These are phyloP conservation scores for Hippocampus abdominalis DNA, from an alignment of 2,113 vertebrate genomes.

Conservation along the genomic window DNA sequence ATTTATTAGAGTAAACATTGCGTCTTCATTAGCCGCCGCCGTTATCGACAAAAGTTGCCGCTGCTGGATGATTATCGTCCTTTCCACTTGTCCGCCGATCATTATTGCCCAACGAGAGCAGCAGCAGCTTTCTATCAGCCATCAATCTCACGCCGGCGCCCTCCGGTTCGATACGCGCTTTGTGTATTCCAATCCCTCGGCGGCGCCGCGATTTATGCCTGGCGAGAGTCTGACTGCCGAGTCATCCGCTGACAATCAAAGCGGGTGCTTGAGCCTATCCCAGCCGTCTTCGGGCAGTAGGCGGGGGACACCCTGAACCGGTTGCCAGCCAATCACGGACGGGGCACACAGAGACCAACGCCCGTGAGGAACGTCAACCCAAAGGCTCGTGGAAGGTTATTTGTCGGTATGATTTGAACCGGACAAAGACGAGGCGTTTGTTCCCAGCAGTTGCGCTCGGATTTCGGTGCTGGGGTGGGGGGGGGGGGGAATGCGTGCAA, in stretches of 20 bases:
- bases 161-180: conserved; percentile 18
- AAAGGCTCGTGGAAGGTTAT: background rate
- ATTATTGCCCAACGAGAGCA: conserved; percentile 19
- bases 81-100: conserved; percentile 32
- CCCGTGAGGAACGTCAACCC: background rate
- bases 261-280: background rate
- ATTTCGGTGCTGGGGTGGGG: background rate
- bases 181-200: background rate
- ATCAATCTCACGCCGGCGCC: conserved; percentile 30
- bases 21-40: conserved; percentile 19
- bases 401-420: background rate
- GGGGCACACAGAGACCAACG: too few species aligned
- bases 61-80: conserved; percentile 30
- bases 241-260: conserved; percentile 50
- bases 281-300: too few species aligned
- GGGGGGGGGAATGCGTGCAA: background rate
- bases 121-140: conserved; percentile 20
- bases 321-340: too few species aligned
- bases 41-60: conserved; percentile 36
- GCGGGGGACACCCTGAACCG: too few species aligned
- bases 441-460: background rate
- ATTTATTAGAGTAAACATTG: conserved; percentile 33
- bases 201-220: conserved; percentile 25
- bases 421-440: background rate
- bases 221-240: conserved; percentile 28